Evolutionary conservation across 2,888 invertebrate species (phyloP), one percentile per base, ranked within the genome.

Genomic region (Steromphala cineraria): DNA sequence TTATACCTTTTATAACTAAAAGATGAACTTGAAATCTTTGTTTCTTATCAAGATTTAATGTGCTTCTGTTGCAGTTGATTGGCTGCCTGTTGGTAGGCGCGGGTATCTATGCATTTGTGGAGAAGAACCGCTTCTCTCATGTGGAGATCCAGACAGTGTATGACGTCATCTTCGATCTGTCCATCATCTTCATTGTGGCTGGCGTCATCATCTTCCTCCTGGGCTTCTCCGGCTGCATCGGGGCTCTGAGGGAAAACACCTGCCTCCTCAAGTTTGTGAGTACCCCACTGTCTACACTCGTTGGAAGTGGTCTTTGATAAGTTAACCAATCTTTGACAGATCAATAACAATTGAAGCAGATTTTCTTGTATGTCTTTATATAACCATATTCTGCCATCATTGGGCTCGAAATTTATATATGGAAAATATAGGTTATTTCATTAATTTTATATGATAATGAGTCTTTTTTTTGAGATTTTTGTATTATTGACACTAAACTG

Each of bases 141-240:
- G 87, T 88, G 36, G 97, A 96, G 77, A 95, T 98, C 24, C 71
- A 85, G 82, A 87, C 87, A 10, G 85, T 90, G 15, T 98, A 98
- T 91, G 98, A 98, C 94, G 95, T 98, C 55, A 89, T 94, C 53
- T 94, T 98, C 79, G 98, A 98, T 93, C 96, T 98, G 88, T 98
- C 98, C 31, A 94, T 98, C 81, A 96, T 98, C 79, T 96, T 98
- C 94, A 96, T 98, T n/a, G 95, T 98, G 81, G 96, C 97, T 82
- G 98, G 98, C 2, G 96, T 96, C 52, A 96, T 98, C 8, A 96
- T 98, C n/a, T 98, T 98, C 94, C 95, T 97, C 77, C 97, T 98
- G 79, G 98, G 98, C 93, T 98, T 98, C 93, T 97, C 97, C 24
- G 98, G 98, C 7, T 98, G 98, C 93, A 96, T 98, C 17, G 98